Evolutionary conservation across 2,113 vertebrate genomes (phyloP).

Genomic region (Cromileptes altivelis): DNA sequence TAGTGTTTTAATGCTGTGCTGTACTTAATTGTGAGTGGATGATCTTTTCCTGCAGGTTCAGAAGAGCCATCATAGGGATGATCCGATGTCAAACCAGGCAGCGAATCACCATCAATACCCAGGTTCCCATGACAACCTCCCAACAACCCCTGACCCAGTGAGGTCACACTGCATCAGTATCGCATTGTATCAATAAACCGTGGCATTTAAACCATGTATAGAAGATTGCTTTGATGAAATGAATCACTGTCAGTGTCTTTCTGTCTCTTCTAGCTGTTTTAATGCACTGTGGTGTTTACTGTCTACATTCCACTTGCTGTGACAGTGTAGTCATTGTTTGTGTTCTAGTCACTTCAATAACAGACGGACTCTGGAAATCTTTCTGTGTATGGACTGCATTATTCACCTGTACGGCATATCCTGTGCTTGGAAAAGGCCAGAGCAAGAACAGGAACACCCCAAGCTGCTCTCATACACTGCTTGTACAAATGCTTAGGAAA

Average conservation of each 20-base stretch:
- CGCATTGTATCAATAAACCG: not conserved
- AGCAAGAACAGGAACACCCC: not conserved
- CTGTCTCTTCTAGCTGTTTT: not conserved
- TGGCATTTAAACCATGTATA: not conserved
- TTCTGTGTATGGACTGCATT: not conserved
- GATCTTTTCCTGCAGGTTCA: conserved; percentile 85
- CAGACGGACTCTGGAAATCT: not conserved
- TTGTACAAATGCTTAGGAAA: too few relatives aligned
- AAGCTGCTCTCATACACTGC: too few relatives aligned
- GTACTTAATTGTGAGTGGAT: not conserved
- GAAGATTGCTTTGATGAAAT: not conserved
- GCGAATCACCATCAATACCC: conserved; percentile 87
- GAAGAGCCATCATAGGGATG: conserved; percentile 93
- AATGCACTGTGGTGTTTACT: conserved; percentile 42
- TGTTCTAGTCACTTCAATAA: conserved; percentile 11
- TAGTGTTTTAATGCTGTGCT: not conserved
- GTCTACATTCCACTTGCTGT: conserved; percentile 48
- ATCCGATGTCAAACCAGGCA: conserved; percentile 91
- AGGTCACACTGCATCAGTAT: conserved; percentile 3
- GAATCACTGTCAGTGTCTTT: conserved; percentile 9
- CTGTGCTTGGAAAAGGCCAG: not conserved
- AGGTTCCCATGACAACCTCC: conserved; percentile 89
- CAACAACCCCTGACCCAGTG: conserved; percentile 79
- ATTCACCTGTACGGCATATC: not conserved
- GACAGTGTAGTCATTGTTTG: conserved; percentile 3